Conservation (phyloP, 2,888 invertebrate species). For the Leptura quadrifasciata region DNA sequence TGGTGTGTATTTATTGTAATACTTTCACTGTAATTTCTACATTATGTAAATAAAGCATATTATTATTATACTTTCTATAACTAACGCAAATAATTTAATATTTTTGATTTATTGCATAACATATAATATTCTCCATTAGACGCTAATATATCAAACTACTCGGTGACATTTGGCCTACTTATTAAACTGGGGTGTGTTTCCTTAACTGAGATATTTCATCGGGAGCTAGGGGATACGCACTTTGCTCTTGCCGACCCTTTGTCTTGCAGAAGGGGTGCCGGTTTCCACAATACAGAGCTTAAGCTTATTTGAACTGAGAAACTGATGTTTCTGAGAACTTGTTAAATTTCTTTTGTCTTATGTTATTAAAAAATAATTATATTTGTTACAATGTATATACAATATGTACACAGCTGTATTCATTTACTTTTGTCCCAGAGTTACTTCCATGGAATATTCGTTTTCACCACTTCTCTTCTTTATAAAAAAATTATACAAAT, state of each 20-base stretch:
- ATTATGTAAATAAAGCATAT: no score
- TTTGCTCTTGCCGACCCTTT: neutral
- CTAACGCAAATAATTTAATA: no score
- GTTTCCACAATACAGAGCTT: constrained; percentile 7
- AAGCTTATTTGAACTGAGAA: constrained; percentile 4
- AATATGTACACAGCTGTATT: neutral
- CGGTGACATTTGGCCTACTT: neutral
- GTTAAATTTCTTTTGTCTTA: neutral
- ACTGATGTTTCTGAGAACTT: neutral
- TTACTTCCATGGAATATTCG: neutral
- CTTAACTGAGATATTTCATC: neutral
- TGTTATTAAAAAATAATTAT: constrained; percentile 10
- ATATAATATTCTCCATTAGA: no score
- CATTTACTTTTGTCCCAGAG: neutral
- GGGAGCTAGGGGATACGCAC: neutral
- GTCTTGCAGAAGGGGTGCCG: neutral
- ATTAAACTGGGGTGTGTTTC: neutral
- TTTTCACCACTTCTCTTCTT: neutral
- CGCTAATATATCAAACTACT: neutral
- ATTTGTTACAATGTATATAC: neutral
- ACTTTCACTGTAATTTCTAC: no score
- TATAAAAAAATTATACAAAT: neutral
- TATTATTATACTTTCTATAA: no score
- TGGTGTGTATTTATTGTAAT: no score
- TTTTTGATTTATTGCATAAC: no score